Conservation (phyloP, 2,797 vertebrate species). For the Crax fasciolata region DNA sequence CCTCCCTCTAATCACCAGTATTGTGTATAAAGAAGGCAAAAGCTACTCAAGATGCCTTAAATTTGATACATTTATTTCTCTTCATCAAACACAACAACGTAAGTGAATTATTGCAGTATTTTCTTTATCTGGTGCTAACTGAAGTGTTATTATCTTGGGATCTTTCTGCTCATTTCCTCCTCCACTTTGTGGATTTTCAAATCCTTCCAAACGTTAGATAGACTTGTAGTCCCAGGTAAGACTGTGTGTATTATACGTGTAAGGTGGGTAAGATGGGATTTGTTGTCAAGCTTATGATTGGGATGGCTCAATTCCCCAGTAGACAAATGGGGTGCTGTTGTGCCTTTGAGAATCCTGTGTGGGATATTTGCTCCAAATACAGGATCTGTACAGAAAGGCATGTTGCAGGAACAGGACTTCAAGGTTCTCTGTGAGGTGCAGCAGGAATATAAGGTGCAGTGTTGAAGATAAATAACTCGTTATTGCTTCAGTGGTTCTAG, state of each 20-base stretch:
- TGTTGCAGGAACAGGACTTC: not conserved
- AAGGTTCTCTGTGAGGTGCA: not conserved
- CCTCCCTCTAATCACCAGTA: not conserved
- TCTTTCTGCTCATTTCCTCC: not conserved
- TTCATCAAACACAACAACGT: not conserved
- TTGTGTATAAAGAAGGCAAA: not conserved
- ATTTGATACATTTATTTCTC: not conserved
- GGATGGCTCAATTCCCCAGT: not conserved
- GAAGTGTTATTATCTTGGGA: not conserved
- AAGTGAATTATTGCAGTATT: not conserved
- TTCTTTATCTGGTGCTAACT: not conserved
- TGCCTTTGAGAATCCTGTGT: not conserved
- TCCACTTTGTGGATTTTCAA: not conserved
- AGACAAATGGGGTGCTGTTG: not conserved
- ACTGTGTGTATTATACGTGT: not conserved
- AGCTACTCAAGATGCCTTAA: rapidly evolving
- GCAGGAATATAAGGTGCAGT: not conserved
- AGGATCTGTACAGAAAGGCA: not conserved
- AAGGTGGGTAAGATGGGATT: not conserved
- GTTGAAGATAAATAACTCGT: not conserved
- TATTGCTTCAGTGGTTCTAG: not conserved
- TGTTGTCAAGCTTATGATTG: not conserved
- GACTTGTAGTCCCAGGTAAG: rapidly evolving
- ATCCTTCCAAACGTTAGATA: not conserved
- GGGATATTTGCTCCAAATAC: not conserved